Conservation (phyloP, 2,113 vertebrate genomes). For the Spea multiplicata region DNA sequence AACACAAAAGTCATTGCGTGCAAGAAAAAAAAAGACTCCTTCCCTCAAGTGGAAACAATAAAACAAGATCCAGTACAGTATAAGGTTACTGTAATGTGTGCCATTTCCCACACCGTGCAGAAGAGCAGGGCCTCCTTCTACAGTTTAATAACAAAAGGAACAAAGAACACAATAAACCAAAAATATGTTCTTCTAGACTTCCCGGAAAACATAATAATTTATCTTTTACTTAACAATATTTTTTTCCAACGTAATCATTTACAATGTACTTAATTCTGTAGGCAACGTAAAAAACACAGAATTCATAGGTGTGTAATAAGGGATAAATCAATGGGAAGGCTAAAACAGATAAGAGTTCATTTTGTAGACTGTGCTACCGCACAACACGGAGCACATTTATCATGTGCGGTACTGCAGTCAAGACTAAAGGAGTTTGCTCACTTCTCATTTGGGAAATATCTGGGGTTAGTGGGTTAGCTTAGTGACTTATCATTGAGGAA, state of each 20-base stretch:
- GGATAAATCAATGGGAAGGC: neutral
- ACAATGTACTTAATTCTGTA: no score
- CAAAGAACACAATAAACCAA: neutral
- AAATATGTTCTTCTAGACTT: neutral
- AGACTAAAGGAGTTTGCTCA: constrained; percentile 13
- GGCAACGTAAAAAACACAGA: neutral
- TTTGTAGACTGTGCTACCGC: neutral
- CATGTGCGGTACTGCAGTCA: constrained; percentile 30
- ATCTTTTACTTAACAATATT: no score
- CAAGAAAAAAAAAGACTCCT: neutral
- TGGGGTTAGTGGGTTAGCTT: constrained; percentile 36
- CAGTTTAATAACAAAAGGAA: neutral
- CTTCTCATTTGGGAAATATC: constrained; percentile 23
- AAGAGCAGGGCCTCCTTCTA: constrained; percentile 21
- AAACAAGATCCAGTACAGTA: neutral
- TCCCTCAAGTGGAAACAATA: constrained; percentile 8
- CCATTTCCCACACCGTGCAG: neutral
- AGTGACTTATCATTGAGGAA: constrained; percentile 25
- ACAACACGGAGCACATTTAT: constrained; percentile 12
- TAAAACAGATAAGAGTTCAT: constrained; percentile 6
- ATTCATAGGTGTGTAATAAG: neutral
- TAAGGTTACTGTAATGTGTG: neutral
- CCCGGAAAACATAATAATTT: neutral
- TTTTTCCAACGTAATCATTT: no score
- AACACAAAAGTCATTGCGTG: neutral